Percentiles rank a stretch among this genome's conserved stretches.
Conservation (phyloP, 2,113 vertebrate genomes). For the Neoarius graeffei region DNA sequence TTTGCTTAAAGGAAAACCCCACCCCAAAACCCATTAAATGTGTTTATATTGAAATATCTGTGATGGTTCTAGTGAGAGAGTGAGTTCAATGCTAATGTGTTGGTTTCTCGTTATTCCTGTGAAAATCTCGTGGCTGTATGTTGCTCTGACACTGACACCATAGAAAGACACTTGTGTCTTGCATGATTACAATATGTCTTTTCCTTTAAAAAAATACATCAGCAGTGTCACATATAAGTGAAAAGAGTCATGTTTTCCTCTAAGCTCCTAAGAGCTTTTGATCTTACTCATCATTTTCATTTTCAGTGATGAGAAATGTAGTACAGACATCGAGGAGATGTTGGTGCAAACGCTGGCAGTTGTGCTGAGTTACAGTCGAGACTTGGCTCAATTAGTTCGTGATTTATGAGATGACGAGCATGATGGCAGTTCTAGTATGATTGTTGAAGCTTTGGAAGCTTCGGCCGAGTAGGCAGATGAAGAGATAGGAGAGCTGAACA, state of each 20-base stretch:
- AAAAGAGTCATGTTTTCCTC: not conserved
- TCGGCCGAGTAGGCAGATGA: not conserved
- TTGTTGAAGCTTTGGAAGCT: not conserved
- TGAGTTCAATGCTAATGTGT: not conserved
- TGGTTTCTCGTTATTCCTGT: not conserved
- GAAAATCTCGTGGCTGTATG: not conserved
- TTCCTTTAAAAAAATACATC: not conserved
- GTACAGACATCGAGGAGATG: not conserved
- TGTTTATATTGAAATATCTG: not conserved
- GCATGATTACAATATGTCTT: not conserved
- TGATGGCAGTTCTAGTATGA: not conserved
- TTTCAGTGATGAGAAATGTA: not conserved
- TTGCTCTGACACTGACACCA: not conserved
- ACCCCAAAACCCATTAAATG: not conserved
- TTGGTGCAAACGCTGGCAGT: not conserved
- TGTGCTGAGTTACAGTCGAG: not conserved
- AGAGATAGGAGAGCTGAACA: not conserved
- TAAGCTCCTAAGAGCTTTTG: not conserved
- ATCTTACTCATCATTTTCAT: not conserved
- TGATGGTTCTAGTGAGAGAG: not conserved
- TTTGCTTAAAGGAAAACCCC: slow-evolving; percentile 18
- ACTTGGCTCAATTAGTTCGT: not conserved
- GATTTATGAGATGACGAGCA: not conserved
- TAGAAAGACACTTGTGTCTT: not conserved
- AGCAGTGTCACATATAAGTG: not conserved